Evolutionary conservation across 2,113 vertebrate species (phyloP).

Genomic region (Petrocephalus zakoni): DNA sequence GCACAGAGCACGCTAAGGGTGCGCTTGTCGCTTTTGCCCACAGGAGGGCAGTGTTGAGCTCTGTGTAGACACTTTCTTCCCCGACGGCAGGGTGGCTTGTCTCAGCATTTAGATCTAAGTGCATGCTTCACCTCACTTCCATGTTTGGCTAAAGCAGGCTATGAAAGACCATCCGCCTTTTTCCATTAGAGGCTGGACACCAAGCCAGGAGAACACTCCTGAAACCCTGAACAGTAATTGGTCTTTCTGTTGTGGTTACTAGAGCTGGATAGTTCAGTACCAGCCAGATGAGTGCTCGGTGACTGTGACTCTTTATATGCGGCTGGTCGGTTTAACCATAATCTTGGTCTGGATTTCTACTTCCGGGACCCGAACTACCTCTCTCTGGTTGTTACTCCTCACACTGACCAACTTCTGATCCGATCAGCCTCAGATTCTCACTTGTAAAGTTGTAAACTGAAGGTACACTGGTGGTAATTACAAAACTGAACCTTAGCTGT

Average conservation of each 20-base stretch:
- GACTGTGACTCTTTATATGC: neutral
- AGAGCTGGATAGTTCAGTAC: neutral
- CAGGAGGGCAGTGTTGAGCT: slow-evolving; percentile 49
- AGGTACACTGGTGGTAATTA: neutral
- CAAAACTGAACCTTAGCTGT: neutral
- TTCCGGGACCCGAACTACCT: neutral
- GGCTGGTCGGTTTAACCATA: neutral
- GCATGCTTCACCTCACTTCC: neutral
- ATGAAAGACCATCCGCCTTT: neutral
- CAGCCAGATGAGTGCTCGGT: neutral
- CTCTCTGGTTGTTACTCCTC: neutral
- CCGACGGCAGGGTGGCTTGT: slow-evolving; percentile 2
- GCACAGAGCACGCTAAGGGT: neutral
- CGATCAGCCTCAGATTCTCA: neutral
- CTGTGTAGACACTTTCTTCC: neutral
- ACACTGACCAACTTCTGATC: neutral
- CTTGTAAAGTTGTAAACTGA: neutral
- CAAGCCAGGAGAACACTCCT: neutral
- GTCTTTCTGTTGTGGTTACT: neutral
- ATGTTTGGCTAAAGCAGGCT: slow-evolving; percentile 19
- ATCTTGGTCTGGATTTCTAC: neutral
- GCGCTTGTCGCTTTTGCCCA: slow-evolving; percentile 35
- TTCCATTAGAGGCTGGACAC: neutral
- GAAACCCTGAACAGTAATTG: neutral
- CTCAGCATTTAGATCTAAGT: neutral